A percentile compares a stretch with the other conserved stretches of the same genome.
phyloP scores from a whole-genome alignment of 2,113 vertebrate species.

The Pelecanus crispus region DNA sequence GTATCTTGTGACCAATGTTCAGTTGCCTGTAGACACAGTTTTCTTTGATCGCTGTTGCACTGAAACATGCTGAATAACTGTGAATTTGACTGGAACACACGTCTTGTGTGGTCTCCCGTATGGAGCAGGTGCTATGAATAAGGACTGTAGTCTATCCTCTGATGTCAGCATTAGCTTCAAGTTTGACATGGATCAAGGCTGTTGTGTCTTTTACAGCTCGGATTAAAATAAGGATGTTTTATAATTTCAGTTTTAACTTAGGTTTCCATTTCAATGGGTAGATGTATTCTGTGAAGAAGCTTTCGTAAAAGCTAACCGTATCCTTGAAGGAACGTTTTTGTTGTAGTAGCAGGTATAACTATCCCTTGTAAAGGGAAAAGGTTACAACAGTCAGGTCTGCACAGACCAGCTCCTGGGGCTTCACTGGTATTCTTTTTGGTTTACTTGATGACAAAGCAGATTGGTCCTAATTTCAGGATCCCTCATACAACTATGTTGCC shows the following conservation, averaged over 20 bases:
- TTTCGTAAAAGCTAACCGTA: not conserved
- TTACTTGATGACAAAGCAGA: not conserved
- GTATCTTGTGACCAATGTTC: not conserved
- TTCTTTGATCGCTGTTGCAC: not conserved
- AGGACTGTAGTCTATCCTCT: not conserved
- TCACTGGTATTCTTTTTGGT: not conserved
- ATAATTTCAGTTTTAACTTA: not conserved
- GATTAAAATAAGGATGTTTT: not conserved
- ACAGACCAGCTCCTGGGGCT: not conserved
- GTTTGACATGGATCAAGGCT: not conserved
- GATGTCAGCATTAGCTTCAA: not conserved
- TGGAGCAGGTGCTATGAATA: not conserved
- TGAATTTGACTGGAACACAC: not conserved
- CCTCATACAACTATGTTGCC: not conserved
- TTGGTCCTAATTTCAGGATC: not conserved
- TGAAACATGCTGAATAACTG: not conserved
- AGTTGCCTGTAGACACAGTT: not conserved
- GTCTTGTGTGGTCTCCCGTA: not conserved
- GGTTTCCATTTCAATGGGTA: not conserved
- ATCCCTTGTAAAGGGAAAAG: not conserved
- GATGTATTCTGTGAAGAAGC: not conserved
- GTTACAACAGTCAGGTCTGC: not conserved
- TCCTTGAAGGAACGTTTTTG: not conserved
- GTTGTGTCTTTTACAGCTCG: not conserved
- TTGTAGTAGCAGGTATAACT: not conserved